A percentile compares a stretch with the other conserved stretches of the same genome.
Conservation (phyloP, 2,113 vertebrate species). For the Ptilorrhoa leucosticta region DNA sequence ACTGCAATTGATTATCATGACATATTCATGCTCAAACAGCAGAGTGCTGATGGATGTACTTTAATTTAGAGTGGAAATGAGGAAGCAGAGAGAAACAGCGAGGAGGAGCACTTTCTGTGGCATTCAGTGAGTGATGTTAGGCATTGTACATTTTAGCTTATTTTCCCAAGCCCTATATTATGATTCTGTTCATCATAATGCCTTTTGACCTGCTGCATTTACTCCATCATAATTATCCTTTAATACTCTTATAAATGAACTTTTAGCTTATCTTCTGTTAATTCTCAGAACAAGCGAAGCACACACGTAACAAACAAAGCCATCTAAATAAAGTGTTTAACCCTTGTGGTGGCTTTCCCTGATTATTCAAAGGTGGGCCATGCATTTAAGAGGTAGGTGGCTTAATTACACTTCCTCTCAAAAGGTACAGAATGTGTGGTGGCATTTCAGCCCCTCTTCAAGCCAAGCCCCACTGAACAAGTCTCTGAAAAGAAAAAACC, state of each 20-base stretch:
- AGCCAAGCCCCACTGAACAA: not conserved
- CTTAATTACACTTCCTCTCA: not conserved
- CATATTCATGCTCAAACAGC: not conserved
- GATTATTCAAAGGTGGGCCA: not conserved
- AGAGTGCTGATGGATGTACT: not conserved
- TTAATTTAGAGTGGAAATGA: constrained; percentile 28
- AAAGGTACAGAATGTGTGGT: not conserved
- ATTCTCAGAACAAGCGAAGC: constrained; percentile 78
- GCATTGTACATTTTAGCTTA: constrained; percentile 62
- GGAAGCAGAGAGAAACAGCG: not conserved
- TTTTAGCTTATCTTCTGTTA: constrained; percentile 83
- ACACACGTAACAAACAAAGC: constrained; percentile 74
- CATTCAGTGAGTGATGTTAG: constrained; percentile 9
- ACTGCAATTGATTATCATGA: constrained; percentile 41
- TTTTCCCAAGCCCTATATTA: constrained; percentile 71
- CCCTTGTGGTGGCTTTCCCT: constrained; percentile 49
- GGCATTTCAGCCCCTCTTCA: not conserved
- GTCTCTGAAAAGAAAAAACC: not conserved
- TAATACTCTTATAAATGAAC: constrained; percentile 86
- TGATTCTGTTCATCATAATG: constrained; percentile 76
- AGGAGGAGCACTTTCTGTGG: not conserved
- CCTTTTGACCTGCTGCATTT: constrained; percentile 79
- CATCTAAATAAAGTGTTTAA: constrained; percentile 79
- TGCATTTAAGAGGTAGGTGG: not conserved
- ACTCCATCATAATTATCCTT: constrained; percentile 85